phyloP scores from a whole-genome alignment of 2,797 vertebrate genomes.

The Galago senegalensis region DNA sequence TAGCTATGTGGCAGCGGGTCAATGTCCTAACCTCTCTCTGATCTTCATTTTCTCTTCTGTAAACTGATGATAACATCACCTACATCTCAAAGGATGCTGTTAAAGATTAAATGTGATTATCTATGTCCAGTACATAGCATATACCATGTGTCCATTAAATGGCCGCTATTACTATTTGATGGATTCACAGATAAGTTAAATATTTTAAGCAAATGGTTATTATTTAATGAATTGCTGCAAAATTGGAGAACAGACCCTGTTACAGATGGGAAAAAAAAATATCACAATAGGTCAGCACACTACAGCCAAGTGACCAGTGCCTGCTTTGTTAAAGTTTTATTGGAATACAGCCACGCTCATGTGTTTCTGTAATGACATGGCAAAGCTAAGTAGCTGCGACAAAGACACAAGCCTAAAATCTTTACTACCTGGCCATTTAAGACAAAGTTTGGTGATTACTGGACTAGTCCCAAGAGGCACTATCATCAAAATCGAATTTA shows the following conservation, averaged over 20 bases:
- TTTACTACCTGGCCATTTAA: neutral
- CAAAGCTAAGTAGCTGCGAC: neutral
- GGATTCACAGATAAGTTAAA: neutral
- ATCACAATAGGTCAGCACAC: neutral
- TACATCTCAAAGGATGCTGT: neutral
- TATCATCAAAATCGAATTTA: slow-evolving; percentile 50
- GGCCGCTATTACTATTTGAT: neutral
- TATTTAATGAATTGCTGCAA: slow-evolving; percentile 38
- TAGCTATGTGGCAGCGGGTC: neutral
- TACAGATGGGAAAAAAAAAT: neutral
- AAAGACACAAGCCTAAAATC: neutral
- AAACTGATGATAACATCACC: neutral
- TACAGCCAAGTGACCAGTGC: neutral
- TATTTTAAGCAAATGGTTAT: neutral
- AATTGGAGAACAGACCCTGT: neutral
- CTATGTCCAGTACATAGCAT: neutral
- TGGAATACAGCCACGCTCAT: neutral
- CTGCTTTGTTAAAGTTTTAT: neutral
- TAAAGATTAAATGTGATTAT: neutral
- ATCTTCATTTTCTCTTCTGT: neutral
- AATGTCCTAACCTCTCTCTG: neutral
- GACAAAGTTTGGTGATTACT: neutral
- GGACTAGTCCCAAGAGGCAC: neutral
- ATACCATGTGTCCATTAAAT: neutral
- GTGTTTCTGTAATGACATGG: neutral